Conservation (phyloP, 2,113 vertebrate species). For the Spilogale gracilis region DNA sequence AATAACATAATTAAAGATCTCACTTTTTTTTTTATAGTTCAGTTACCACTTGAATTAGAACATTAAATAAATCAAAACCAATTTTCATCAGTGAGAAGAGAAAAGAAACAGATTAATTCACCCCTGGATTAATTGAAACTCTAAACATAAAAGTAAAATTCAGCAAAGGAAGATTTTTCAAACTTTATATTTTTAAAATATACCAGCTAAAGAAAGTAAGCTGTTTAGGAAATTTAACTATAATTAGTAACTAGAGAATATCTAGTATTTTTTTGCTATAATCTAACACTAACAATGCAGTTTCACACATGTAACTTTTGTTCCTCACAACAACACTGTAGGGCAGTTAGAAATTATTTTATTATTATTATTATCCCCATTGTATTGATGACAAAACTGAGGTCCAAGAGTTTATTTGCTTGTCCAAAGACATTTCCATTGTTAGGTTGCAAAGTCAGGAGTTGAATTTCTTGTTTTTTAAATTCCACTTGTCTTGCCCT, state of each 20-base stretch:
- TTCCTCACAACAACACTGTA: neutral
- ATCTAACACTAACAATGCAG: neutral
- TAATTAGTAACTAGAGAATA: neutral
- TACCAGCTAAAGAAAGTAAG: neutral
- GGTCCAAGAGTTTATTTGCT: neutral
- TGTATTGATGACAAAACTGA: neutral
- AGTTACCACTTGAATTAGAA: conserved; percentile 59
- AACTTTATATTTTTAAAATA: conserved; percentile 48
- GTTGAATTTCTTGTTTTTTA: neutral
- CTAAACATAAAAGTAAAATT: conserved; percentile 28
- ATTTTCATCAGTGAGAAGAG: conserved; percentile 64
- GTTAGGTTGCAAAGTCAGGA: neutral
- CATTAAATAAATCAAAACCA: conserved; percentile 62
- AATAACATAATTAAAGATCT: conserved; percentile 39
- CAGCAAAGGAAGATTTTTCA: conserved; percentile 20
- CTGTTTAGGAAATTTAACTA: neutral
- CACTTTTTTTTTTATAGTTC: neutral
- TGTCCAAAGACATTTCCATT: neutral
- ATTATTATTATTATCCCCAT: neutral
- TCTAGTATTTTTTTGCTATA: neutral
- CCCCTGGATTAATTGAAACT: neutral
- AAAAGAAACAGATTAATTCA: conserved; percentile 59
- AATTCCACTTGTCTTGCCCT: neutral
- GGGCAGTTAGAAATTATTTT: neutral
- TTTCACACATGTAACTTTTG: neutral